Conservation (phyloP, 1,140 invertebrate species). For the Helicoverpa armigera region DNA sequence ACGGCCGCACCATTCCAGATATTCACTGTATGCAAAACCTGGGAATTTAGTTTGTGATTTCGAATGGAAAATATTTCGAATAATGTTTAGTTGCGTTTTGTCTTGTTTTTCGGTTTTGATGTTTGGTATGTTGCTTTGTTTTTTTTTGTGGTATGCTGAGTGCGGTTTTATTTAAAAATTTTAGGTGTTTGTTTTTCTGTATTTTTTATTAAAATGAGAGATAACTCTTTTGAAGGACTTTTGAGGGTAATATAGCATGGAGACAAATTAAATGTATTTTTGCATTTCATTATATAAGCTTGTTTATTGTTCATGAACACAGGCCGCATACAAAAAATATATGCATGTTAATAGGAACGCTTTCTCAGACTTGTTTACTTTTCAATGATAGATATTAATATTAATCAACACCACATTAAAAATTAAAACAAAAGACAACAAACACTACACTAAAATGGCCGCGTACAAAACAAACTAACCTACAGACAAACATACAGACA, state of each 20-base stretch:
- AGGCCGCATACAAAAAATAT: too few species aligned
- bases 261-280: too few species aligned
- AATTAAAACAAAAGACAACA: neutral
- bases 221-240: neutral
- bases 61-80: slow-evolving; percentile 54
- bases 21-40: slow-evolving; percentile 79
- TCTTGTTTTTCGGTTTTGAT: neutral
- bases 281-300: too few species aligned
- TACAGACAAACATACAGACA: neutral
- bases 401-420: neutral
- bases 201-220: neutral
- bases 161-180: neutral
- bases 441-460: neutral
- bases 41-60: slow-evolving; percentile 73
- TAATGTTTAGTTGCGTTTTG: slow-evolving; percentile 26
- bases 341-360: too few species aligned
- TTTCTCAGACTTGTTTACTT: too few species aligned
- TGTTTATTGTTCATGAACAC: too few species aligned
- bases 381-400: too few species aligned
- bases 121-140: slow-evolving; percentile 5
- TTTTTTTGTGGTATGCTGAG: neutral
- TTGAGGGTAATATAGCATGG: neutral
- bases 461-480: neutral
- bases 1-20: slow-evolving; percentile 64
- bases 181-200: neutral